Conservation (phyloP, 2,888 invertebrate genomes). For the Anoplius nigerrimus region DNA sequence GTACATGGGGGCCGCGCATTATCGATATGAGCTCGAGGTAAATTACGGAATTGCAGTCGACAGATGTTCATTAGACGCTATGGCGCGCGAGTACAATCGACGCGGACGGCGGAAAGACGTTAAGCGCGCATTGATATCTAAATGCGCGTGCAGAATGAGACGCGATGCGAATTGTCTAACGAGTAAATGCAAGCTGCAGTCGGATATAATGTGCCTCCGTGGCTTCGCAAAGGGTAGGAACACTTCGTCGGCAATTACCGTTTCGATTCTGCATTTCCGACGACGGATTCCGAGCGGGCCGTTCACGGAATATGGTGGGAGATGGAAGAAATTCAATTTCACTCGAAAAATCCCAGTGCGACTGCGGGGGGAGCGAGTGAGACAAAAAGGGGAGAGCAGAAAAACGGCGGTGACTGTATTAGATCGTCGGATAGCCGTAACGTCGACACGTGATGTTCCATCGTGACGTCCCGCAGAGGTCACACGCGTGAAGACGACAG, state of each 20-base stretch:
- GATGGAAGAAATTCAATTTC: constrained; percentile 37
- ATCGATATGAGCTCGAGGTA: too few species aligned
- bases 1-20: too few species aligned
- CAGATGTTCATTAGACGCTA: too few species aligned
- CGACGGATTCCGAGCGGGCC: neutral
- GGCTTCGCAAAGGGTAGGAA: constrained; percentile 2
- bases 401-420: constrained; percentile 9
- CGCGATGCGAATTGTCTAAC: too few species aligned
- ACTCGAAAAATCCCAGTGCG: constrained; percentile 24
- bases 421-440: constrained; percentile 23
- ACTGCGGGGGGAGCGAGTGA: neutral
- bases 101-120: too few species aligned
- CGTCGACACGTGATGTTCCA: constrained; percentile 26
- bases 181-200: neutral
- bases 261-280: constrained; percentile 38
- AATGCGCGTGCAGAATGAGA: too few species aligned
- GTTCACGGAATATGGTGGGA: neutral
- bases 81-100: too few species aligned
- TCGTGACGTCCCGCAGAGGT: neutral
- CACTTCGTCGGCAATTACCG: constrained; percentile 33
- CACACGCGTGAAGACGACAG: neutral
- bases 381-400: neutral
- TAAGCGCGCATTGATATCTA: too few species aligned
- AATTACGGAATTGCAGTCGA: too few species aligned
- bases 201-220: too few species aligned